Evolutionary conservation across 2,888 invertebrate genomes (phyloP).

Genomic region (Epiblema foenella): DNA sequence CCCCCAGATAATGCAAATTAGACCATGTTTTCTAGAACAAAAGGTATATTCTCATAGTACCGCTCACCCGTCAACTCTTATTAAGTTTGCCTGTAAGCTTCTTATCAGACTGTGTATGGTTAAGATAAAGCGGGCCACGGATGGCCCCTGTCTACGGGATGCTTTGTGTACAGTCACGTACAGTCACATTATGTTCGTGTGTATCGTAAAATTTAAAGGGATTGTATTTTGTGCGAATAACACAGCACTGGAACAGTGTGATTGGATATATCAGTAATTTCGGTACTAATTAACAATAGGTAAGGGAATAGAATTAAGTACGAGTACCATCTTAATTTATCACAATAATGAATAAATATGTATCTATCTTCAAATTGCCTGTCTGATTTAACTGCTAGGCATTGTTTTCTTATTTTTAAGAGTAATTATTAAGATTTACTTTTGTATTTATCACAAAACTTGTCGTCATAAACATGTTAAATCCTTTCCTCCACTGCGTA

Average conservation of each 20-base stretch:
- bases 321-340: background rate
- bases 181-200: conserved; percentile 47
- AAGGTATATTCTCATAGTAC: conserved; percentile 65
- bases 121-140: conserved; percentile 78
- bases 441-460: too few relatives aligned
- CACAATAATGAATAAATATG: background rate
- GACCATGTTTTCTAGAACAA: conserved; percentile 58
- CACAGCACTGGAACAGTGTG: background rate
- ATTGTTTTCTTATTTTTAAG: conserved; percentile 4
- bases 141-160: conserved; percentile 67
- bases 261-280: background rate
- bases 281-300: background rate
- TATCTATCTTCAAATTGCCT: too few relatives aligned
- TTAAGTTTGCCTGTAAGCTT: conserved; percentile 79
- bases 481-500: too few relatives aligned
- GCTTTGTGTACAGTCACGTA: conserved; percentile 68
- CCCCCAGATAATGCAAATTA: conserved; percentile 61
- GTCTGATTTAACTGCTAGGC: background rate
- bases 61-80: conserved; percentile 66
- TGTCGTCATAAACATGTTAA: too few relatives aligned
- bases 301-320: background rate
- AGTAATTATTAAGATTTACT: background rate
- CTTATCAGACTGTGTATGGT: conserved; percentile 81
- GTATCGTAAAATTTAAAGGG: conserved; percentile 41
- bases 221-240: conserved; percentile 6